A percentile compares a stretch with the other conserved stretches of the same genome.
These are phyloP conservation scores for Etia nguti DNA, from an alignment of 2,113 vertebrate species.

Conservation along the genomic window DNA sequence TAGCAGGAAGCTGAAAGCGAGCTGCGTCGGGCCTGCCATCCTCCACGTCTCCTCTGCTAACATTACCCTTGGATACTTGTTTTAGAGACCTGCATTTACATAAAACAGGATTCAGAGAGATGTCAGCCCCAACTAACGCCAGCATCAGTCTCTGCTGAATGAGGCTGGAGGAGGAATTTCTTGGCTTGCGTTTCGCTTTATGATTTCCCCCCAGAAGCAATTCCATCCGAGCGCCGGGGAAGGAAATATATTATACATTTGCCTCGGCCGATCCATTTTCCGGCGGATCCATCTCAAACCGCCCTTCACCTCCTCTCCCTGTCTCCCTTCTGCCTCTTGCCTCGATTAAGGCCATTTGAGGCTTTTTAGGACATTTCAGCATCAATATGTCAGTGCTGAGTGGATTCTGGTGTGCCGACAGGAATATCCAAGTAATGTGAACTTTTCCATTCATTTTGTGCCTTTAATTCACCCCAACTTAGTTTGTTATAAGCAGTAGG, in stretches of 20 bases:
- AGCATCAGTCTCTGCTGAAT: constrained; percentile 24
- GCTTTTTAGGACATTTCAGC: constrained; percentile 12
- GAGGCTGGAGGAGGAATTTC: constrained; percentile 18
- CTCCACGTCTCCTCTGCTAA: constrained; percentile 18
- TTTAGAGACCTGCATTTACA: constrained; percentile 39
- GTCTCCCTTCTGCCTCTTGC: background rate
- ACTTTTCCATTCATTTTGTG: background rate
- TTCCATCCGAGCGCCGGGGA: background rate
- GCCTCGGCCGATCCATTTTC: constrained; percentile 25
- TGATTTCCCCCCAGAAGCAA: constrained; percentile 35
- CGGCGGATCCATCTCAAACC: constrained; percentile 13
- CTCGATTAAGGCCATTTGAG: constrained; percentile 5
- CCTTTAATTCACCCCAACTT: background rate
- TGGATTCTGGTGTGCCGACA: constrained; percentile 1
- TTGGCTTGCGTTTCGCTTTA: constrained; percentile 4
- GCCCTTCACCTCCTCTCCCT: background rate
- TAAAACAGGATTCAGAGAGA: background rate
- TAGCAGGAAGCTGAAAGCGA: constrained; percentile 31
- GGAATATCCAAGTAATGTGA: background rate
- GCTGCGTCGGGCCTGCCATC: background rate
- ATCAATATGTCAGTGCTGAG: constrained; percentile 7
- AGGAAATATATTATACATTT: constrained; percentile 19
- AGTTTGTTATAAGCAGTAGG: background rate
- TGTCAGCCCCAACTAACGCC: constrained; percentile 26
- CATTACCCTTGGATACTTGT: constrained; percentile 30